Percentiles rank a stretch among this genome's conserved stretches.
Evolutionary conservation across 2,797 vertebrate species (phyloP).

Genomic region (Dipus sagitta): DNA sequence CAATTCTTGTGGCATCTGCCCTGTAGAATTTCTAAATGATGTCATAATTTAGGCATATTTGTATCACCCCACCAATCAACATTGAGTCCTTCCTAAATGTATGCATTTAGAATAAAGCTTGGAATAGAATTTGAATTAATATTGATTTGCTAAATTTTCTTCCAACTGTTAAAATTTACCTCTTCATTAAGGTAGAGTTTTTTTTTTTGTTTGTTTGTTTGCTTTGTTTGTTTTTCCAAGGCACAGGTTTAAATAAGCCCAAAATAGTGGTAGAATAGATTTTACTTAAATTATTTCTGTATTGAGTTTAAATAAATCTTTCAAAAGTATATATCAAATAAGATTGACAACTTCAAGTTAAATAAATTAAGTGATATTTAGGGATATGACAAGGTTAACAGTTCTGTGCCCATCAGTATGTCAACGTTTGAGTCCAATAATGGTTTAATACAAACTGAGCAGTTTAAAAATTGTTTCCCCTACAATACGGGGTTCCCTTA

Average conservation of each 20-base stretch:
- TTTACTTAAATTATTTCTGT: background rate
- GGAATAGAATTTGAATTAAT: constrained; percentile 30
- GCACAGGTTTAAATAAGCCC: no score
- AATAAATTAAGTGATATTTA: background rate
- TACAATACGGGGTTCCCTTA: background rate
- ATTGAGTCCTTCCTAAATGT: constrained; percentile 22
- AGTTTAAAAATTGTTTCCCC: constrained; percentile 23
- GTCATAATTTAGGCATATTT: constrained; percentile 23
- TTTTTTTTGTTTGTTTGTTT: background rate
- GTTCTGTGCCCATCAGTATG: background rate
- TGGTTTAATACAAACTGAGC: background rate
- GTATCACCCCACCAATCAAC: constrained; percentile 15
- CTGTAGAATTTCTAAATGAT: constrained; percentile 16
- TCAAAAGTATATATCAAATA: background rate
- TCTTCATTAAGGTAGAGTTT: background rate
- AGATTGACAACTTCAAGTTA: constrained; percentile 27
- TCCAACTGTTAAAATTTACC: constrained; percentile 36
- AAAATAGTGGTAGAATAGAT: background rate
- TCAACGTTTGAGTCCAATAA: constrained; percentile 25
- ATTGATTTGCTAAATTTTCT: constrained; percentile 19
- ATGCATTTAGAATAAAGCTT: constrained; percentile 47
- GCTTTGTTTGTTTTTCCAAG: no score
- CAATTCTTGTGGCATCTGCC: background rate
- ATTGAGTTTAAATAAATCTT: background rate
- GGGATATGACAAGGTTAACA: background rate